phyloP scores from a whole-genome alignment of 2,113 vertebrate species.

The Columba livia region DNA sequence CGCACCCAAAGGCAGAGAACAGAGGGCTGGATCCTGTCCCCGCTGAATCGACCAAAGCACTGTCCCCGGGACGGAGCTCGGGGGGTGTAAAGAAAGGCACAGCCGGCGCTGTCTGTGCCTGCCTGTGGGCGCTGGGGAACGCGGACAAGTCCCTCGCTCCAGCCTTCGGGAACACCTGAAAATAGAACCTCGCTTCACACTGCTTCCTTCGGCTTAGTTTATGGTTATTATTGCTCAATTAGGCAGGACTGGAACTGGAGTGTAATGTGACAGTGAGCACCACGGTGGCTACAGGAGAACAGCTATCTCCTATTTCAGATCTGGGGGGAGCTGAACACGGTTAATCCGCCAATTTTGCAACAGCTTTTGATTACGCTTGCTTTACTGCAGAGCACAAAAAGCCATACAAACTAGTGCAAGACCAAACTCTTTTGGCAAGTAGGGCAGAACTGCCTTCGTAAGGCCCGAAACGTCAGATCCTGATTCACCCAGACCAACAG shows the following conservation, averaged over 20 bases:
- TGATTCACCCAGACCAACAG: background rate
- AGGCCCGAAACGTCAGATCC: background rate
- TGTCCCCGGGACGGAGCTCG: background rate
- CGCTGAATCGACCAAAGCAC: accelerated
- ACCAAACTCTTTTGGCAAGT: background rate
- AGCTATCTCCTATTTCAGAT: background rate
- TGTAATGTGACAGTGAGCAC: background rate
- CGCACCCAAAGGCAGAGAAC: background rate
- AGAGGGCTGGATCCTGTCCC: background rate
- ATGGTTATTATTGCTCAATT: background rate
- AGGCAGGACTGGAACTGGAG: background rate
- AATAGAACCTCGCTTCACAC: background rate
- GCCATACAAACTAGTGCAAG: background rate
- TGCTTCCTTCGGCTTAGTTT: background rate
- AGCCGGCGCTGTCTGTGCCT: background rate
- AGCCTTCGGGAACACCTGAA: background rate
- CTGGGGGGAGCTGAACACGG: background rate
- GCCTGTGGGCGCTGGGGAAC: background rate
- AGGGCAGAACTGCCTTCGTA: background rate
- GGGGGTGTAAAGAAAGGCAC: background rate
- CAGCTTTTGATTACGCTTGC: background rate
- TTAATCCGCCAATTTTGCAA: background rate
- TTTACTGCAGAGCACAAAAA: background rate
- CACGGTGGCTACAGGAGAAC: background rate
- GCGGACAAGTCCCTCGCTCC: background rate